phyloP scores from a whole-genome alignment of 2,113 vertebrate species.

The Steatornis caripensis region DNA sequence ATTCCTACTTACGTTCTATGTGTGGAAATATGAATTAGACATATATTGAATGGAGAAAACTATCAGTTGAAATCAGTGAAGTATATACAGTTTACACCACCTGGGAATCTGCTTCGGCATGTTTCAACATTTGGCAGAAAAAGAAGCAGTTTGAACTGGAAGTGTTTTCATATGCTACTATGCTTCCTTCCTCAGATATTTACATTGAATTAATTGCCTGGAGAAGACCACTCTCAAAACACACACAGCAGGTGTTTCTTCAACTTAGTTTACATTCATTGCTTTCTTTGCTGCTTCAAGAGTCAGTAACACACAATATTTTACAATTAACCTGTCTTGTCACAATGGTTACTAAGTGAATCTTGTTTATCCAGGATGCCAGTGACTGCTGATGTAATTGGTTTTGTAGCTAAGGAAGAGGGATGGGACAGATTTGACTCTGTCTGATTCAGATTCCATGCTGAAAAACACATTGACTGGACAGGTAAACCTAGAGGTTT shows the following conservation, averaged over 20 bases:
- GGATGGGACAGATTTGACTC: neutral
- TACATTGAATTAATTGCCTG: conserved; percentile 46
- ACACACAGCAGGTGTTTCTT: conserved; percentile 30
- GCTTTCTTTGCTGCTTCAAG: conserved; percentile 15
- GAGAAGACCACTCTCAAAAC: conserved; percentile 28
- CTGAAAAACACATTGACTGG: neutral
- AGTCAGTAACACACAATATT: neutral
- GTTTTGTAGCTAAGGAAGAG: neutral
- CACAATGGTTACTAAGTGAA: neutral
- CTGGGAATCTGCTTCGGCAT: neutral
- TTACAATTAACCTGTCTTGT: conserved; percentile 20
- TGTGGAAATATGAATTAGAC: neutral
- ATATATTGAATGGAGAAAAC: neutral
- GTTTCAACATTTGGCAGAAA: neutral
- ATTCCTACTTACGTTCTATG: neutral
- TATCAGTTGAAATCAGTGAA: neutral
- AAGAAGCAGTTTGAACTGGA: neutral
- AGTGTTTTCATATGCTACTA: neutral
- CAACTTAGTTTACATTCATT: conserved; percentile 36
- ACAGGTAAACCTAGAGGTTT: neutral
- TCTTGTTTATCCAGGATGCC: neutral
- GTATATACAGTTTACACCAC: neutral
- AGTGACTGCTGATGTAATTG: neutral
- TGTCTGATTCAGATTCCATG: neutral
- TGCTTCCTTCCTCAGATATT: neutral